Evolutionary conservation across 2,888 invertebrate species (phyloP).

Genomic region (Netelia inedita): DNA sequence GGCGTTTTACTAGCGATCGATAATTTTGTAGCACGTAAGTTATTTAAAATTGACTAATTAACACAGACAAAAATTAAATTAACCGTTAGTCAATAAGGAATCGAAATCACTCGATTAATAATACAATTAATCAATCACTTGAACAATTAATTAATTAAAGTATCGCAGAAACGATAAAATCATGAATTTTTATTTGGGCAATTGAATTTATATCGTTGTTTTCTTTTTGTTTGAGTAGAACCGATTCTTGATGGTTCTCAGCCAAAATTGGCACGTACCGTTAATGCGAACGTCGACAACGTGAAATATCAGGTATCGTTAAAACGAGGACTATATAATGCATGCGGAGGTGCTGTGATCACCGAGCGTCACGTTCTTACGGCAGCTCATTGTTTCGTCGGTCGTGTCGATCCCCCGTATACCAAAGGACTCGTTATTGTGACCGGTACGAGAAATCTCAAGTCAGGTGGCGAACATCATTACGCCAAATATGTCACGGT

Average conservation of each 20-base stretch:
- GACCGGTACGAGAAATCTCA: conserved; percentile 55
- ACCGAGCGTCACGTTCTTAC: conserved; percentile 73
- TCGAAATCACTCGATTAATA: neutral
- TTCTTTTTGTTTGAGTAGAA: neutral
- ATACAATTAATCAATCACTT: neutral
- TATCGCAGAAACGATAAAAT: neutral
- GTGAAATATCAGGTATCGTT: conserved; percentile 75
- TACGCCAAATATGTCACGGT: conserved; percentile 55
- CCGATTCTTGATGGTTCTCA: neutral
- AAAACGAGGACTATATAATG: conserved; percentile 54
- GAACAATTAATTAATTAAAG: conserved; percentile 2
- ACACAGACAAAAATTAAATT: neutral
- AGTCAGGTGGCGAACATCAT: conserved; percentile 67
- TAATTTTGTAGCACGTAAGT: conserved; percentile 43
- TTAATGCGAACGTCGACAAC: conserved; percentile 33
- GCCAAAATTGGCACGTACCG: conserved; percentile 35
- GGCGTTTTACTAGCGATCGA: conserved; percentile 26
- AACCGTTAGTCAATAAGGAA: neutral
- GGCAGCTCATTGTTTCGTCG: conserved; percentile 75
- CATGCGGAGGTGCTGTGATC: conserved; percentile 76
- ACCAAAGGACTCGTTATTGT: conserved; percentile 59
- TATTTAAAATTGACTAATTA: neutral
- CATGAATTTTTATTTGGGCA: neutral
- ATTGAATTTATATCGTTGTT: neutral
- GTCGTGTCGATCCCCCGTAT: conserved; percentile 56